Evolutionary conservation across 1,140 invertebrate genomes (phyloP), one percentile per base, ranked within the genome.

Genomic region (Calephelis virginiensis): DNA sequence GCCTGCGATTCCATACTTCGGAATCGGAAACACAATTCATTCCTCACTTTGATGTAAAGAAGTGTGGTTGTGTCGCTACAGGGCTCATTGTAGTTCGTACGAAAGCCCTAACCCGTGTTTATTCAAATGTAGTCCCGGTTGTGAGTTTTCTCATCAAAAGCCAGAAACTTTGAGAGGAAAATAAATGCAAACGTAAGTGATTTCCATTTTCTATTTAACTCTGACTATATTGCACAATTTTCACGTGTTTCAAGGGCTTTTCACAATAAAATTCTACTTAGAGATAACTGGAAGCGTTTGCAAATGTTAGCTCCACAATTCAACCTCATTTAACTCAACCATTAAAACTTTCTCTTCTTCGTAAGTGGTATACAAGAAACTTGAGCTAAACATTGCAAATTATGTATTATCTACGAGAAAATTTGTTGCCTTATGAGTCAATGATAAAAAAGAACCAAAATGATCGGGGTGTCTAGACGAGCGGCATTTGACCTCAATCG

Each of bases 111-210:
- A 78, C 73, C 38, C 85, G 86, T 90, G 84, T 77, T 80, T 76
- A 77, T 89, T 90, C 88, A 87, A 89, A 90, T 90, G 88, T 90
- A 90, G 88, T 89, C 88, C 75, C 81, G 70, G 83, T 86, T 65
- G 80, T 79, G 78, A 78, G 76, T 67, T 67, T 71, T 43, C 63
- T 83, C 67, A 64, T 77, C 70, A 81, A 84, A 83, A 75, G 79
- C 76, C 70, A 77, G 77, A 77, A 78, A 80, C 60, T 83, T 80
- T 80, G 79, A 89, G 83, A 86, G 81, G 80, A 87, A 83, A 90
- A 87, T 86, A 81, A 70, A 90, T 90, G 87, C 73, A 81, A 84
- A 85, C 76, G 87, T 90, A 80, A 90, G 87, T 89, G 64, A 53
- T 69, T 72, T 64, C 61, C 70, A 68, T 59, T 50, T 64, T 72